These are phyloP conservation scores for Seira ritae DNA, from an alignment of 2,888 invertebrate species.

Conservation along the genomic window DNA sequence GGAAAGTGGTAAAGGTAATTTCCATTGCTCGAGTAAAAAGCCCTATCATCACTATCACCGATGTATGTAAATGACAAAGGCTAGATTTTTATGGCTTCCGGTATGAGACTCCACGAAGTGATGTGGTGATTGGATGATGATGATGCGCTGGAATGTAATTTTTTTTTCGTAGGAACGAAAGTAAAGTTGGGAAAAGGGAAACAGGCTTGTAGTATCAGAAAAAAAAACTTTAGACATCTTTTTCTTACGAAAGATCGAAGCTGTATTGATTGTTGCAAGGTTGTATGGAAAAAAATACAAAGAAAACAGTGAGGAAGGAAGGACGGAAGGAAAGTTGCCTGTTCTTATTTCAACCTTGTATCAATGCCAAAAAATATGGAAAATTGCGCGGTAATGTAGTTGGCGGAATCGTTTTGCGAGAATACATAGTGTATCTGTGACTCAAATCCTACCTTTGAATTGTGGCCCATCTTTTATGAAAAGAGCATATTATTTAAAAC, in stretches of 20 bases:
- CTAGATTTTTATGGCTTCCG: slow-evolving; percentile 17
- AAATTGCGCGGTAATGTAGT: not conserved
- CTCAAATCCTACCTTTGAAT: no score
- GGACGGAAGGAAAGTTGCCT: not conserved
- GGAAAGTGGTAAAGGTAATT: slow-evolving; percentile 21
- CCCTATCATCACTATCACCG: not conserved
- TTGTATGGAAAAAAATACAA: slow-evolving; percentile 4
- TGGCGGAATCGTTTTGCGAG: no score
- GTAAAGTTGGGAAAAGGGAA: not conserved
- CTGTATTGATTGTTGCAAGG: slow-evolving; percentile 3
- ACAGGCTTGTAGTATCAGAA: not conserved
- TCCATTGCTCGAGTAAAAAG: not conserved
- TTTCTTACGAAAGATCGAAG: not conserved
- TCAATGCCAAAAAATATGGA: slow-evolving; percentile 19
- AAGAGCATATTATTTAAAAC: no score
- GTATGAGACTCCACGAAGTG: slow-evolving; percentile 3
- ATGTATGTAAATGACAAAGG: slow-evolving; percentile 8
- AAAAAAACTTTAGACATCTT: not conserved
- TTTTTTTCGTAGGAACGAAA: not conserved
- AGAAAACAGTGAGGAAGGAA: slow-evolving; percentile 5
- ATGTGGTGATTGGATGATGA: slow-evolving; percentile 12
- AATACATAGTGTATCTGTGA: no score
- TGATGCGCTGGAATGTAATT: slow-evolving; percentile 12
- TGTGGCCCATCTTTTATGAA: no score
- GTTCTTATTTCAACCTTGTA: slow-evolving; percentile 10